Base-by-base conservation (phyloP, 2,113 vertebrate species). In the Sapajus apella region DNA sequence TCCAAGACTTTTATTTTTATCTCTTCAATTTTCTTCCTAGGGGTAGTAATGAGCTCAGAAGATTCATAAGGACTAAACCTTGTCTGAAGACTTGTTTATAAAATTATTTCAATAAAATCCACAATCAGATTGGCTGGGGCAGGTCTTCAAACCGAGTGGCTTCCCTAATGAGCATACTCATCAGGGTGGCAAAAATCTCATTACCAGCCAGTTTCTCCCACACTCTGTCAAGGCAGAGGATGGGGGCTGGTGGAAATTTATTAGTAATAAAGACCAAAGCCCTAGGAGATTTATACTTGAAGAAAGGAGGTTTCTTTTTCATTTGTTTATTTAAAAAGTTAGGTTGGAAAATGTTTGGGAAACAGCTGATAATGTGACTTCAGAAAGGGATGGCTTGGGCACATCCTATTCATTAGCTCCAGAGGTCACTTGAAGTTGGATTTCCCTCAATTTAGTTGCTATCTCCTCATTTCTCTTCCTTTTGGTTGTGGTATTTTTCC, bases 51-150 rank as follows among this genome's bases (percentile, higher is more conserved):
- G 95, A 98, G 96, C 98, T 55, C 0, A 7, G 76, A 92, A 94
- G 93, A 98, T 94, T 95, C 95, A 96, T 80, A 91, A 96, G 66
- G 73, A 76, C 61, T 95, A 61, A 94, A 93, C 95, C 95, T 77
- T 64, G 96, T 98, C 96, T 98, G 97, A 97, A 97, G 95, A 85
- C 96, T 98, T 98, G 97, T 98, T 98, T 97, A 97, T 98, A 96
- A 97, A 98, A 97, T 97, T 97, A 98, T 98, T 97, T 97, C 94
- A 96, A 97, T 97, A 98, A 98, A 98, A 98, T 97, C 90, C 45
- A 6, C 47, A 80, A 97, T 95, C 94, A 97, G 91, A 98, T 96
- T 94, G 96, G 89, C 92, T 96, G 83, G 70, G 97, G 87, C 0
- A 3, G 97, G 92, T 50, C 93, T 93, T 95, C 87, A 85, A 97